Evolutionary conservation across 2,888 invertebrate genomes (phyloP), one percentile per base, ranked within the genome.

Genomic region (Mesorhabditis spiculigera): DNA sequence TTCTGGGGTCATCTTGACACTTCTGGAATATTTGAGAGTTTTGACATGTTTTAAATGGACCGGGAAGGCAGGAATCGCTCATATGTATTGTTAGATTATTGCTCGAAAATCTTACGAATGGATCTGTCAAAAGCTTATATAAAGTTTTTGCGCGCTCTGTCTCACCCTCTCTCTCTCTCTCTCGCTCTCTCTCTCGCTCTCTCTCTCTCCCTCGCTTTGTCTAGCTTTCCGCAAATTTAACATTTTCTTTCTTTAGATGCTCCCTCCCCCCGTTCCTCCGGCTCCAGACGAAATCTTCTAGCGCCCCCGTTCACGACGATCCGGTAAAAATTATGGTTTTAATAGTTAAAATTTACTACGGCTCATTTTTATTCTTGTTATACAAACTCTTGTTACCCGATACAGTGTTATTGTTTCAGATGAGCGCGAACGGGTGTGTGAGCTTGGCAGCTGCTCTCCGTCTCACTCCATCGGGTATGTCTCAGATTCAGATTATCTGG

Each of bases 381-480:
- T 10, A 13, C 58, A 50, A 50, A 50, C 58, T 50, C 10, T 50
- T 50, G n/a, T 2, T 13, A 10, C 58, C 58, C 8, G 58, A 50
- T 13, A 50, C 28, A 28, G 28, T 28, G 28, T 28, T 28, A 28
- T 13, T 50, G 1, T 50, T 50, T 50, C 58, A 50, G 58, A 50
- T 50, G 58, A 13, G 10, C 10, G n/a, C n/a, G 58, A 50, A 50
- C n/a, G 58, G 58, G n/a, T 50, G 58, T 50, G 69, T 69, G 66
- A 74, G 79, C 66, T n/a, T 84, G 83, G 83, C 84, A 84, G 73
- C 72, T 84, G 72, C 75, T 84, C 68, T 82, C 82, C 69, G 82
- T 84, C 65, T 81, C 80, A 43, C 73, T 84, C 45, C 82, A 84
- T 66, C 70, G 82, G 73, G 84, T 83, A 65, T 71, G 82, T 77